Evolutionary conservation across 1,140 invertebrate genomes (phyloP), one percentile per base, ranked within the genome.

Genomic region (Ganaspis sp.): DNA sequence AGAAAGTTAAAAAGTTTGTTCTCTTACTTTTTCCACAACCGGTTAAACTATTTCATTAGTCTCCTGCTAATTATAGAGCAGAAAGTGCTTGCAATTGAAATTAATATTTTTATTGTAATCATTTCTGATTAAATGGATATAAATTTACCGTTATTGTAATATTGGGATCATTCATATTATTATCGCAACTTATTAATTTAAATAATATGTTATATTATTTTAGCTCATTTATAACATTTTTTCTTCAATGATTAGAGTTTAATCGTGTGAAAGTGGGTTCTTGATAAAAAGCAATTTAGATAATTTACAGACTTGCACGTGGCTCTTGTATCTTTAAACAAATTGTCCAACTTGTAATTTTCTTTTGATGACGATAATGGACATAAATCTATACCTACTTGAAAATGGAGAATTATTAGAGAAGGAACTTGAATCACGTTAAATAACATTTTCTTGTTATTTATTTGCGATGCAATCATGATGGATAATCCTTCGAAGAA

Each of bases 401-500:
- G 21, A 64, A 64, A 64, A 29, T 9, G 6, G 23, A 34, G 23
- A 26, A 64, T 64, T 64, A 29, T 29, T 64, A 15, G 1, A 64
- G 9, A 26, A 29, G 54, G 29, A 64, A 64, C 26, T 29, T 64
- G 23, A 64, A 29, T 26, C 8, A 9, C 54, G 54, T 64, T 64
- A 29, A 64, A 64, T 64, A 64, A 64, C 23, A 64, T 64, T 64
- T 64, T 64, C 9, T 23, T 64, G 11, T 64, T 64, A 64, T 58
- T 58, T 58, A 58, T 64, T 64, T 64, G 54, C 54, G 23, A 11
- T 29, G 54, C 26, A 64, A 58, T 58, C 54, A 15, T 64, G 54
- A 64, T 64, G 54, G 21, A n/a, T 64, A 64, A 64, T 64, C 23
- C 54, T 64, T 58, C 38, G 19, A 19, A 15, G 49, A 15, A 17